A percentile compares a stretch with the other conserved stretches of the same genome.
phyloP scores from a whole-genome alignment of 2,113 vertebrate genomes.

The Silurus meridionalis region DNA sequence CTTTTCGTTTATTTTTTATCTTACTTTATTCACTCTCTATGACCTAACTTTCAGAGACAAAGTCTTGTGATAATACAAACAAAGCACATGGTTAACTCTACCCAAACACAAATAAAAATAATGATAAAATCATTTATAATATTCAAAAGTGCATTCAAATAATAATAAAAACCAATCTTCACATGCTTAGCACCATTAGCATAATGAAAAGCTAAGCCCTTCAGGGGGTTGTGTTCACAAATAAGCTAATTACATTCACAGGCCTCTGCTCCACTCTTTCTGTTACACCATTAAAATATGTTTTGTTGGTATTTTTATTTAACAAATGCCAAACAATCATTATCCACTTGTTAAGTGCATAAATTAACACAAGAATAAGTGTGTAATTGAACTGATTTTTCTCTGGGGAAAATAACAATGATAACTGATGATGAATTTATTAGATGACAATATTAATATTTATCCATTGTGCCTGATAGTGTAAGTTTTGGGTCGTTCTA shows the following conservation, averaged over 20 bases:
- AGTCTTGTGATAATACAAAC: background rate
- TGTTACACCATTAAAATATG: constrained; percentile 4
- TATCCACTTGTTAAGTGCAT: background rate
- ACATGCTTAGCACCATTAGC: background rate
- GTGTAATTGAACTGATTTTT: background rate
- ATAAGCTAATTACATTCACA: background rate
- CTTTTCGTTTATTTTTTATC: background rate
- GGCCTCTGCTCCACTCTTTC: background rate
- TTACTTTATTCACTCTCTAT: background rate
- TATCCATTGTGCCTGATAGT: background rate
- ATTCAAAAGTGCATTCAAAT: background rate
- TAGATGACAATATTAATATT: background rate
- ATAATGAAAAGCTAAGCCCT: background rate
- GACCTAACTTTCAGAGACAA: background rate
- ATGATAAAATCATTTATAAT: background rate
- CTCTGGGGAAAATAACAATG: background rate
- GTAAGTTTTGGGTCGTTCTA: background rate
- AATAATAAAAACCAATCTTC: background rate
- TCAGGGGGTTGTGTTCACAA: background rate
- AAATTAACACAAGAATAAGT: constrained; percentile 7
- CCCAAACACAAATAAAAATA: background rate
- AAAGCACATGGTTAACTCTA: background rate
- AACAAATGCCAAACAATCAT: background rate
- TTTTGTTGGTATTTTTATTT: background rate
- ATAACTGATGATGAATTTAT: background rate